Base-by-base conservation (phyloP, 2,113 vertebrate genomes). In the Strigops habroptila region DNA sequence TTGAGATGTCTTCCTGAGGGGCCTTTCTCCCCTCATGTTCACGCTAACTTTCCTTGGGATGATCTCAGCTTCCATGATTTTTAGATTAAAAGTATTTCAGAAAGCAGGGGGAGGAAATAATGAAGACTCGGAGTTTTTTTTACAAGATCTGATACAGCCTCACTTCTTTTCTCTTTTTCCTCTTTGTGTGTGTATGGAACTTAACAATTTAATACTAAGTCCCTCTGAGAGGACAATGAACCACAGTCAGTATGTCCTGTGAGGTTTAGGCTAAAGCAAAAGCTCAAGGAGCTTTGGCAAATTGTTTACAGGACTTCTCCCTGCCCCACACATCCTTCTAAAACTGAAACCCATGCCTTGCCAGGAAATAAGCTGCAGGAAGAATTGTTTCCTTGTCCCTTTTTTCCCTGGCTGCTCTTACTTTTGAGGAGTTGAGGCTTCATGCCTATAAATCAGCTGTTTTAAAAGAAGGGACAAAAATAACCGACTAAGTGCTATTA, bases 1-100 rank as follows among this genome's bases (percentile, higher is more conserved):
- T 11, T 52, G 63, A 95, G 90, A 93, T 2, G 12, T 70, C 69
- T 92, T 95, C 82, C 93, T 80, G 14, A 95, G 67, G 33, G 87
- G 80, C 82, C 35, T 88, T 86, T 81, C 10, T 77, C 75, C 91
- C 95, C 52, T 57, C 86, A 71, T 57, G 33, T 78, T 97, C 90
- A 95, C 95, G 96, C 91, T 95, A 82, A 88, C 70, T 91, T 91
- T 97, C 86, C 83, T 74, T 62, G 51, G 88, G 60, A 91, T 94
- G 75, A 96, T 71, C 74, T 97, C 88, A 95, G 83, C 77, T 95
- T 88, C 92, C 70, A 19, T 31, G 23, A 93, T 75, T 95, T 96
- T 94, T 73, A 91, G 53, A 86, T 81, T 78, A 85, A 35, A 93
- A 48, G 18, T 68, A 75, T 73, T 89, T 79, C 84, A 93, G 37